Percentiles rank a stretch among this genome's conserved stretches.
Conservation (phyloP, 2,113 vertebrate genomes). For the Melanocharis versteri region DNA sequence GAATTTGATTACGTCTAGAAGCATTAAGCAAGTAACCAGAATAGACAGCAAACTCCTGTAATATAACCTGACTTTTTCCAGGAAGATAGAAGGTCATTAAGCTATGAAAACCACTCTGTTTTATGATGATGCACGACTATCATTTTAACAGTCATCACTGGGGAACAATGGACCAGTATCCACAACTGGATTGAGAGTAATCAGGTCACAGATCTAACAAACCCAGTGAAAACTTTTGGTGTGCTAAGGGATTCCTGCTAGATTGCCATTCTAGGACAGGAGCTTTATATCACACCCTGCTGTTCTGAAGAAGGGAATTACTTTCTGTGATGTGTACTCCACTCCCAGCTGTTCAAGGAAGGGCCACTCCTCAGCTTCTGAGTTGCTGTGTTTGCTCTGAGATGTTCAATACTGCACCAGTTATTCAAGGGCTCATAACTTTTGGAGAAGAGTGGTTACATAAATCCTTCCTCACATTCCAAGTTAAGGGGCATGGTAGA, state of each 20-base stretch:
- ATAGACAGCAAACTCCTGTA: not conserved
- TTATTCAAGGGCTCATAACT: not conserved
- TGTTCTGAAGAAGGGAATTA: not conserved
- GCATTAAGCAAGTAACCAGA: not conserved
- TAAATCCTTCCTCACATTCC: not conserved
- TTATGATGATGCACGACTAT: not conserved
- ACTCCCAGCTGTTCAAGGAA: not conserved
- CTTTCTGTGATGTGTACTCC: not conserved
- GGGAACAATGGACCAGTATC: not conserved
- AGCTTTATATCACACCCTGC: not conserved
- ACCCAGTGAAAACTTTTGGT: not conserved
- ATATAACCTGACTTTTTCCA: not conserved
- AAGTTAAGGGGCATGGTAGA: not conserved
- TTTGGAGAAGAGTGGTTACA: not conserved
- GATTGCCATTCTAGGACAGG: not conserved
- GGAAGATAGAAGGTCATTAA: not conserved
- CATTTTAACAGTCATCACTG: not conserved
- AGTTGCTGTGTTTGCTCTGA: not conserved
- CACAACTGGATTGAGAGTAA: not conserved
- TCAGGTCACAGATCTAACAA: not conserved
- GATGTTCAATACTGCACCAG: not conserved
- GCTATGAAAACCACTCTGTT: not conserved
- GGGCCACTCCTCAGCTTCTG: not conserved
- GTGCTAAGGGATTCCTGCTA: not conserved
- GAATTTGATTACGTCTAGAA: not conserved